Percentiles rank a stretch among this genome's conserved stretches.
These are phyloP conservation scores for Drosophila testacea DNA, from an alignment of 2,888 invertebrate species.

Conservation along the genomic window DNA sequence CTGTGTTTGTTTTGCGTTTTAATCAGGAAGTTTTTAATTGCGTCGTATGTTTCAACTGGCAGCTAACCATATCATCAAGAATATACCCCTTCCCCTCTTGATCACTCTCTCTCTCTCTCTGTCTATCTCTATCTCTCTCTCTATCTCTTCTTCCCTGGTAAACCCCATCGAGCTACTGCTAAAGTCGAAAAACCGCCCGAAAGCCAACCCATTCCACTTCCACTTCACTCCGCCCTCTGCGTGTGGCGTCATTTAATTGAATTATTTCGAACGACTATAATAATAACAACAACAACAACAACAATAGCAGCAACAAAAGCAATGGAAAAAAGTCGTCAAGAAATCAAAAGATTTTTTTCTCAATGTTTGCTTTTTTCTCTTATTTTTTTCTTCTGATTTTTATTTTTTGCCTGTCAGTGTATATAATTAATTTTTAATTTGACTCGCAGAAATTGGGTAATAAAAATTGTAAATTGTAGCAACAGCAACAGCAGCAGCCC, in stretches of 20 bases:
- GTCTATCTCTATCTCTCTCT: neutral
- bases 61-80: slow-evolving; percentile 65
- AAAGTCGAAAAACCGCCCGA: slow-evolving; percentile 38
- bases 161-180: slow-evolving; percentile 22
- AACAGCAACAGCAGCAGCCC: slow-evolving; percentile 38
- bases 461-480: slow-evolving; percentile 75
- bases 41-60: slow-evolving; percentile 73
- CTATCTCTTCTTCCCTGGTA: neutral
- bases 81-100: slow-evolving; percentile 4
- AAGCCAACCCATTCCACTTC: slow-evolving; percentile 40
- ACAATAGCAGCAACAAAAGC: slow-evolving; percentile 32
- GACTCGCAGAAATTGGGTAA: slow-evolving; percentile 75
- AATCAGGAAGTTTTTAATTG: slow-evolving; percentile 79
- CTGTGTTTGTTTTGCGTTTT: slow-evolving; percentile 73
- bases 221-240: slow-evolving; percentile 44
- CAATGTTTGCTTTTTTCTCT: slow-evolving; percentile 38
- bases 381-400: slow-evolving; percentile 4
- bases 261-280: slow-evolving; percentile 73
- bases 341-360: slow-evolving; percentile 73
- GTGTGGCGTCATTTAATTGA: slow-evolving; percentile 77
- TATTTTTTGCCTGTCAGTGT: slow-evolving; percentile 54
- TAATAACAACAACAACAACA: slow-evolving; percentile 49
- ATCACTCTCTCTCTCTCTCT: no score
- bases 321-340: slow-evolving; percentile 58
- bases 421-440: slow-evolving; percentile 77